phyloP scores from a whole-genome alignment of 2,113 vertebrate genomes.

The Benitochromis conjunctus region DNA sequence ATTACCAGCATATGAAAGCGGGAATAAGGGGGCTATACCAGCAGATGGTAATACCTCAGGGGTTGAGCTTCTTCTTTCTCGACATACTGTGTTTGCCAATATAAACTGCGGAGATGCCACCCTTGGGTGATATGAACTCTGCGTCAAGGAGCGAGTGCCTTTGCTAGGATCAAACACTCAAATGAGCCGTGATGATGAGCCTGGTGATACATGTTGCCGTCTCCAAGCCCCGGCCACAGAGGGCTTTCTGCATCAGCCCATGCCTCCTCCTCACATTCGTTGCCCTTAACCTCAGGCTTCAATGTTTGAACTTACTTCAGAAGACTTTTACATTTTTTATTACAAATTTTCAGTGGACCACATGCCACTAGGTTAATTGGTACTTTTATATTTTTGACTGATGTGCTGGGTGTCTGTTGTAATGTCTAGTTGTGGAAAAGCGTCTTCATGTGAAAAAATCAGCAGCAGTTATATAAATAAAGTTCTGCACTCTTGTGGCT shows the following conservation, averaged over 20 bases:
- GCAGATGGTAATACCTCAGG: slow-evolving; percentile 52
- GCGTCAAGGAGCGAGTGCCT: slow-evolving; percentile 25
- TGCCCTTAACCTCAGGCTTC: slow-evolving; percentile 26
- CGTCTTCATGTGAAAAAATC: background rate
- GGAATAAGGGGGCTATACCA: slow-evolving; percentile 22
- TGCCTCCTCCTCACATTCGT: background rate
- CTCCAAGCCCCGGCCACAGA: slow-evolving; percentile 15
- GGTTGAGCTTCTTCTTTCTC: slow-evolving; percentile 25
- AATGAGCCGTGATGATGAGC: slow-evolving; percentile 53
- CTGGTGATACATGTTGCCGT: slow-evolving; percentile 35
- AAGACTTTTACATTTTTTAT: slow-evolving; percentile 4
- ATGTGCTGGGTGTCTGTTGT: background rate
- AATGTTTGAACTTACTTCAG: slow-evolving; percentile 42
- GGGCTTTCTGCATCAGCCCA: slow-evolving; percentile 7
- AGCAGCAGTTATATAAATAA: background rate
- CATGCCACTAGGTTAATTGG: background rate
- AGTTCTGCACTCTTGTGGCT: background rate
- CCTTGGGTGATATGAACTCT: slow-evolving; percentile 44
- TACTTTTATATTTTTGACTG: background rate
- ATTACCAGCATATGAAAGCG: slow-evolving; percentile 46
- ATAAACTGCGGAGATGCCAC: slow-evolving; percentile 34
- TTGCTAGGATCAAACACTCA: slow-evolving; percentile 57
- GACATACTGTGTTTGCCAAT: slow-evolving; percentile 47
- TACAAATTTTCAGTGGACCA: background rate
- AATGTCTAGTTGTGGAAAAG: background rate